Evolutionary conservation across 2,888 invertebrate species (phyloP), one percentile per base, ranked within the genome.

Genomic region (Chouioia cunea): DNA sequence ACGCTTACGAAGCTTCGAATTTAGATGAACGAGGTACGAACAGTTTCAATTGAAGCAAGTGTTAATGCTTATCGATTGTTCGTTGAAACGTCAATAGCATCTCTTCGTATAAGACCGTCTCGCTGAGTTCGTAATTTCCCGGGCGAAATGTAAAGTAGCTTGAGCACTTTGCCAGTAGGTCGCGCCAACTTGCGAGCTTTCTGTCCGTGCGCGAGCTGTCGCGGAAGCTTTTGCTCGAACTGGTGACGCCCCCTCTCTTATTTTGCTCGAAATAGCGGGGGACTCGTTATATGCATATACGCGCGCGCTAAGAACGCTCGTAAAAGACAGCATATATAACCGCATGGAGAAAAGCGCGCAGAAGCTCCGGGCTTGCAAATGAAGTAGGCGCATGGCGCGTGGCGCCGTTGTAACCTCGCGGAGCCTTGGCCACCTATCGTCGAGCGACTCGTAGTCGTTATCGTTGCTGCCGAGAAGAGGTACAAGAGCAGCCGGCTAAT

Each of bases 81-180:
- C 57, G 50, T 69, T 20, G 43, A 46, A 62, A 59, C 65, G 70
- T 60, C 60, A 65, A 60, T 70, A 60, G 54, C 46, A 46, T 16
- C 63, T 6, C 18, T 18, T 23, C 46, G 36, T 27, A 1, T 44
- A 47, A 52, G 18, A 10, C 23, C 56, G 22, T 22, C 8, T n/a
- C 10, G 22, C 57, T 43, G 18, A 65, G 65, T 70, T 70, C 16
- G 60, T 65, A 70, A 70, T 70, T 70, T 65, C 62, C 70, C 65
- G 65, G 65, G 64, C 58, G 53, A 60, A 67, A 59, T 47, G 52
- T 18, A 20, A 15, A 36, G 8, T 2, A 0, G 23, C 36, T 64
- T 58, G 36, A 8, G 1, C 52, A 2, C 15, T 44, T 16, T 10
- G 4, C 23, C 46, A 27, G 15, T 14, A 62, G 65, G 36, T 57